phyloP scores from a whole-genome alignment of 2,113 vertebrate species.

The Brachyhypopomus gauderio region DNA sequence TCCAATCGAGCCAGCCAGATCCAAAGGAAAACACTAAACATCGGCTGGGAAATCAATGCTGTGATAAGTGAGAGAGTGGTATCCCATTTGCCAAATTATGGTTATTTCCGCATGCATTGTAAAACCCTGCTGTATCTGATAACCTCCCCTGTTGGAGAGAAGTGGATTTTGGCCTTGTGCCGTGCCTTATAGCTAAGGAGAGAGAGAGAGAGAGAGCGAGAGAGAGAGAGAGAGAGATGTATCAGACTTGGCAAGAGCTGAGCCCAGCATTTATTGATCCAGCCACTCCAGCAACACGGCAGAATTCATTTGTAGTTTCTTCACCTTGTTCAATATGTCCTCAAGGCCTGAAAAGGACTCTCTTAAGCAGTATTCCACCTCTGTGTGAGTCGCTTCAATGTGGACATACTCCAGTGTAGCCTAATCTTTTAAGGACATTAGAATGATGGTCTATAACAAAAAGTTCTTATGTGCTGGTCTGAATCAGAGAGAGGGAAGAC shows the following conservation, averaged over 20 bases:
- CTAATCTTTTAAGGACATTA: constrained; percentile 67
- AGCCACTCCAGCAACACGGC: constrained; percentile 68
- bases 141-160: constrained; percentile 40
- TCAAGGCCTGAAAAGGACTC: constrained; percentile 67
- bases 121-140: constrained; percentile 49
- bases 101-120: constrained; percentile 44
- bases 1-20: constrained; percentile 16
- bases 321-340: constrained; percentile 68
- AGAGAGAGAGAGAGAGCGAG: constrained; percentile 1
- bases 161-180: constrained; percentile 38
- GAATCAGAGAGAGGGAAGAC: not conserved
- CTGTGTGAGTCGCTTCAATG: constrained; percentile 10
- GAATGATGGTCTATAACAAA: no score
- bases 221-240: constrained; percentile 63
- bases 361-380: constrained; percentile 58
- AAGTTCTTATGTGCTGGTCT: not conserved
- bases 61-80: constrained; percentile 23
- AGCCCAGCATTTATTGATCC: constrained; percentile 73
- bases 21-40: constrained; percentile 31
- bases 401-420: constrained; percentile 61
- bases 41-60: constrained; percentile 36
- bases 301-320: constrained; percentile 71
- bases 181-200: constrained; percentile 42
- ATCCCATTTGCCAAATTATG: constrained; percentile 48
- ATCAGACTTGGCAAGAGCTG: constrained; percentile 73